These are phyloP conservation scores for Stichodactyla mertensii DNA, from an alignment of 64 coral and sea anemone genomes.

Conservation along the genomic window DNA sequence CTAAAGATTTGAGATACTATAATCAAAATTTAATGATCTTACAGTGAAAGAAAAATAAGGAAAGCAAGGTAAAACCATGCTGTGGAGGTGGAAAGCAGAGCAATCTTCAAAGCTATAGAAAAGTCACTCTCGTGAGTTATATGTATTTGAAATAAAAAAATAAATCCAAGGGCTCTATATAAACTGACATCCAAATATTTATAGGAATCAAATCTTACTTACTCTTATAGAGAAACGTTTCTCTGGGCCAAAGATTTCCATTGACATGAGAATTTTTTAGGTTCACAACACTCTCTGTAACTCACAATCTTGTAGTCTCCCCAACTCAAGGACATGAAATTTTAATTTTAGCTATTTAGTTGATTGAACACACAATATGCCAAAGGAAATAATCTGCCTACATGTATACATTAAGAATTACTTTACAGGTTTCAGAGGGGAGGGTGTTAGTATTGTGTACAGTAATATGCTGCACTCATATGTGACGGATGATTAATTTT, in stretches of 20 bases:
- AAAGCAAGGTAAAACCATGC: neutral
- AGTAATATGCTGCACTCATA: neutral
- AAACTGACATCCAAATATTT: neutral
- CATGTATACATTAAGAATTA: neutral
- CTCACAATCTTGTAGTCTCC: neutral
- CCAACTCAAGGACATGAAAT: conserved; percentile 30
- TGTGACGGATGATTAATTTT: conserved; percentile 6
- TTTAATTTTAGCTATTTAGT: conserved; percentile 22
- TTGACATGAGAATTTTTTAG: conserved; percentile 26
- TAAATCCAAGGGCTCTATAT: neutral
- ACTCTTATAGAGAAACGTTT: conserved; percentile 46
- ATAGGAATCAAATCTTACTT: conserved; percentile 20
- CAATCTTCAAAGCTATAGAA: neutral
- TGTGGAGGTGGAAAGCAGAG: neutral
- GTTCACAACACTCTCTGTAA: conserved; percentile 3
- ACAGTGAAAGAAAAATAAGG: conserved; percentile 2
- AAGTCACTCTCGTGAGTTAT: neutral
- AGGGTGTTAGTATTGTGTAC: neutral
- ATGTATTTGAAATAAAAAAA: neutral
- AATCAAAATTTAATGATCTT: conserved; percentile 3
- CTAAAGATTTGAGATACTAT: neutral
- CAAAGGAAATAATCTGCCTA: conserved; percentile 16
- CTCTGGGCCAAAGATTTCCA: conserved; percentile 25
- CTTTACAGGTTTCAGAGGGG: neutral
- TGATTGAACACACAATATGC: conserved; percentile 9